Percentiles rank a stretch among this genome's conserved stretches.
Conservation (phyloP, 2,797 vertebrate genomes). For the Eulemur rubriventer region DNA sequence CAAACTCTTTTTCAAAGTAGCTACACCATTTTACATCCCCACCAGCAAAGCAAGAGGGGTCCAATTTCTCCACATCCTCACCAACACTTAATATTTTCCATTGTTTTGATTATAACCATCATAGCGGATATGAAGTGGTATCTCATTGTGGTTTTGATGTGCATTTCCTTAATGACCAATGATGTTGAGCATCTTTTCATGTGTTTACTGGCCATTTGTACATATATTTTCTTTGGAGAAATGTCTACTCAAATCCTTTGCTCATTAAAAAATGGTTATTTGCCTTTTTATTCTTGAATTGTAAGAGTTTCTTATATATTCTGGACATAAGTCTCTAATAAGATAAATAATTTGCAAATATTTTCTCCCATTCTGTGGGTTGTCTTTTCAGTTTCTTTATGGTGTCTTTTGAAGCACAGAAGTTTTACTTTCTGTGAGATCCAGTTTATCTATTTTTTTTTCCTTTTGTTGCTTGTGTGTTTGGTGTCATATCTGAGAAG, state of each 20-base stretch:
- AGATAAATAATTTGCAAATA: neutral
- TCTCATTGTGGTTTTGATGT: neutral
- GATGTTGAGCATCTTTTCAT: neutral
- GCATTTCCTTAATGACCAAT: neutral
- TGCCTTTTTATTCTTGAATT: neutral
- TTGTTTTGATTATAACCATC: neutral
- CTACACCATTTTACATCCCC: neutral
- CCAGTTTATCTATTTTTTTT: neutral
- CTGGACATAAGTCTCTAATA: neutral
- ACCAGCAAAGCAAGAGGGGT: neutral
- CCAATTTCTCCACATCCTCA: neutral
- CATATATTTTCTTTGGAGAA: neutral
- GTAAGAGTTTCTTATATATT: neutral
- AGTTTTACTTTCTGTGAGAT: neutral
- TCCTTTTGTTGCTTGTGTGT: neutral
- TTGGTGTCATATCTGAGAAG: neutral
- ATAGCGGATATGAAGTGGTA: neutral
- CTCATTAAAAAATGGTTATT: neutral
- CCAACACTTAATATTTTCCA: neutral
- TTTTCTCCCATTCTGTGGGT: neutral
- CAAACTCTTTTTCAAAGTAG: constrained; percentile 11
- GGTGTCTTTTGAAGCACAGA: neutral
- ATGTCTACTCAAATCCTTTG: neutral
- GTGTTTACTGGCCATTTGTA: neutral
- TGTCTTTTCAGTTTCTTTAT: neutral